Conservation (phyloP, 1,140 invertebrate species). For the Antheraea pernyi region DNA sequence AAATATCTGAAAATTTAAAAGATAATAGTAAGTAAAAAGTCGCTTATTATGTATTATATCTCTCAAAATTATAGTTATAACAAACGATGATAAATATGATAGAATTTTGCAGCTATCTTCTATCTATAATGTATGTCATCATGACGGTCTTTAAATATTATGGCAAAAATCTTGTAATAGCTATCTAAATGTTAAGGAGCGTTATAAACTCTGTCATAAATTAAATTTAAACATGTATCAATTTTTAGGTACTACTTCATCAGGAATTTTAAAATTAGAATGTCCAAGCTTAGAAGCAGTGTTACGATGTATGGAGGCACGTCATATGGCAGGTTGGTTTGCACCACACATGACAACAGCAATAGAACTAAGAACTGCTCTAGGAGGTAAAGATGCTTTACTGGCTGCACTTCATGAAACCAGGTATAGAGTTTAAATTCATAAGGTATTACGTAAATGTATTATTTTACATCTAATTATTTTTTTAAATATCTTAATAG, state of each 20-base stretch:
- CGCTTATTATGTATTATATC: too few relatives aligned
- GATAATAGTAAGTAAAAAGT: conserved; percentile 51
- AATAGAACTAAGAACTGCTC: conserved; percentile 81
- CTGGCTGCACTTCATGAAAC: conserved; percentile 65
- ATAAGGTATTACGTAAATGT: not conserved
- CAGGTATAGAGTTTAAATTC: conserved; percentile 46
- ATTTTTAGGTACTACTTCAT: conserved; percentile 49
- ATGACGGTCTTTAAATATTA: too few relatives aligned
- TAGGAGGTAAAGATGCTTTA: conserved; percentile 65
- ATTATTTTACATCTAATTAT: not conserved
- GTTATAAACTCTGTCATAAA: too few relatives aligned
- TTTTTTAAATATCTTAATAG: conserved; percentile 30
- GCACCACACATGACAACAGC: conserved; percentile 87
- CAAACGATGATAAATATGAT: too few relatives aligned
- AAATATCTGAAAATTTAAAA: conserved; percentile 64
- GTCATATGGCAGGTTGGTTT: conserved; percentile 87
- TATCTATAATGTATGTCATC: too few relatives aligned
- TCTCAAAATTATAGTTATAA: too few relatives aligned
- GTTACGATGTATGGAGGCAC: conserved; percentile 81
- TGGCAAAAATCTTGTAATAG: too few relatives aligned
- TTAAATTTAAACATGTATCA: conserved; percentile 3
- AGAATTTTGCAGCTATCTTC: too few relatives aligned
- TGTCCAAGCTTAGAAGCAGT: conserved; percentile 61
- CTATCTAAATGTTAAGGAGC: too few relatives aligned
- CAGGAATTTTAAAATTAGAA: conserved; percentile 52